phyloP scores from a whole-genome alignment of 2,113 vertebrate species.

The Pleuronectes platessa region DNA sequence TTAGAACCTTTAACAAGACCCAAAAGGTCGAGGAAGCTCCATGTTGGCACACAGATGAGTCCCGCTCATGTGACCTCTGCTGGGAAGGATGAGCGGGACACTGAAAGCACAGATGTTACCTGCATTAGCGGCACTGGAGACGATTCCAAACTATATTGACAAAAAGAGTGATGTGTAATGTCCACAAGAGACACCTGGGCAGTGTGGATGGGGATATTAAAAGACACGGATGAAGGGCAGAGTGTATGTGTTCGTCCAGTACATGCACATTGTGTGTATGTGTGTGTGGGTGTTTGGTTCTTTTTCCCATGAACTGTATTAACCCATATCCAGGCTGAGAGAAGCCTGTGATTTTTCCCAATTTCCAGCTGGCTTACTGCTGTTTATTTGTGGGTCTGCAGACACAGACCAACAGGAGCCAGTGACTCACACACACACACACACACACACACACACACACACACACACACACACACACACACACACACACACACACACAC shows the following conservation, averaged over 20 bases:
- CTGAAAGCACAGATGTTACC: conserved; percentile 50
- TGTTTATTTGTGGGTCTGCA: conserved; percentile 82
- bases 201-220: conserved; percentile 37
- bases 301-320: conserved; percentile 82
- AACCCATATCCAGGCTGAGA: conserved; percentile 71
- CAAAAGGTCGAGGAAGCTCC: conserved; percentile 67
- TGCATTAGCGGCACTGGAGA: conserved; percentile 10
- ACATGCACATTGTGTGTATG: conserved; percentile 24
- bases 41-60: conserved; percentile 57
- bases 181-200: conserved; percentile 43
- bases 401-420: conserved; percentile 84
- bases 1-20: conserved; percentile 68
- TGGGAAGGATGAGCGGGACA: conserved; percentile 28
- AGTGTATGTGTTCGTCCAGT: conserved; percentile 23
- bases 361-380: conserved; percentile 78
- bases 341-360: conserved; percentile 71
- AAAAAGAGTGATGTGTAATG: conserved; percentile 22
- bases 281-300: conserved; percentile 57
- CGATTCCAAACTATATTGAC: conserved; percentile 11
- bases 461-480: conserved; percentile 45
- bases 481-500: conserved; percentile 45
- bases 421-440: conserved; percentile 63
- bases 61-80: conserved; percentile 51
- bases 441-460: conserved; percentile 47
- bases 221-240: conserved; percentile 32